phyloP scores from a whole-genome alignment of 2,888 invertebrate species.

The Salticus scenicus region DNA sequence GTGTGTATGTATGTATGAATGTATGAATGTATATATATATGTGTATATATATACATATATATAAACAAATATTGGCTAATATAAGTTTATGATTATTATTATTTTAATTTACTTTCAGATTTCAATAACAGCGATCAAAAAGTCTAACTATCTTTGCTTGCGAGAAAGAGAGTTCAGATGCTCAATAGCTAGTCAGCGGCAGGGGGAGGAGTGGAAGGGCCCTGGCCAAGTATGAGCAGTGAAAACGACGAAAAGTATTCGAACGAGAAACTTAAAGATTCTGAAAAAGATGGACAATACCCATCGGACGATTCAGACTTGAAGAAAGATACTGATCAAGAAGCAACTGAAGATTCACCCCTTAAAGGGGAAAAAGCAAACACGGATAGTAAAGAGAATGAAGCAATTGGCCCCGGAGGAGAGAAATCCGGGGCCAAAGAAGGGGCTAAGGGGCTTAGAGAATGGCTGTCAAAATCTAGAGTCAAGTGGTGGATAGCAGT shows the following conservation, averaged over 20 bases:
- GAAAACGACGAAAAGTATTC: slow-evolving; percentile 42
- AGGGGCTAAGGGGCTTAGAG: slow-evolving; percentile 54
- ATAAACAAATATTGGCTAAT: no score
- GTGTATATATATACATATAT: no score
- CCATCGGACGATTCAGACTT: slow-evolving; percentile 40
- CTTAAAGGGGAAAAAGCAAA: slow-evolving; percentile 48
- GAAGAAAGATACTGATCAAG: slow-evolving; percentile 57
- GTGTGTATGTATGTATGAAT: no score
- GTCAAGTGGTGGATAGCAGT: slow-evolving; percentile 71
- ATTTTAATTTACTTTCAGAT: no score
- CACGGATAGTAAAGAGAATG: slow-evolving; percentile 54
- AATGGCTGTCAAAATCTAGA: slow-evolving; percentile 63
- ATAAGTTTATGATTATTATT: no score
- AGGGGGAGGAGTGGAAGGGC: slow-evolving; percentile 29
- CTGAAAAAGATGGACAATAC: slow-evolving; percentile 33
- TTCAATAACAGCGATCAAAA: no score
- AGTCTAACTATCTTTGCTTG: no score
- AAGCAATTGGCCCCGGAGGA: slow-evolving; percentile 21
- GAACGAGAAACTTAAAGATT: slow-evolving; percentile 12
- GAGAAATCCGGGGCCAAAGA: slow-evolving; percentile 60
- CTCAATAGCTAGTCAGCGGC: background rate
- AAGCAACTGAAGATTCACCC: slow-evolving; percentile 66
- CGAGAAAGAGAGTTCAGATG: background rate
- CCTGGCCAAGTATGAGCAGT: slow-evolving; percentile 35
- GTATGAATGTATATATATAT: no score